Evolutionary conservation across 2,113 vertebrate genomes (phyloP), one percentile per base, ranked within the genome.

Genomic region (Symphodus melops): DNA sequence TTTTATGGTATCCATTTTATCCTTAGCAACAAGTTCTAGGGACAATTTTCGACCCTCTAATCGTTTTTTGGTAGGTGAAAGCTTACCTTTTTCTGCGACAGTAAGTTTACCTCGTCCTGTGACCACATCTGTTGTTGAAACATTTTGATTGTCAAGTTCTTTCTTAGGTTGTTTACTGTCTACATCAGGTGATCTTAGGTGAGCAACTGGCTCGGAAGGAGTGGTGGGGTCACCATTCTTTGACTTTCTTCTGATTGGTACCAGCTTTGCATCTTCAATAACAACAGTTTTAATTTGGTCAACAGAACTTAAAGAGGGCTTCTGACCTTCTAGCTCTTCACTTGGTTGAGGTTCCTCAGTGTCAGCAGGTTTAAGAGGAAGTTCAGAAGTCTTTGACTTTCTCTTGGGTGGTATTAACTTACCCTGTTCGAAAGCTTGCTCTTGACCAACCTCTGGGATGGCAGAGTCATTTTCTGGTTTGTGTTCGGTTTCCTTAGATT

Each of bases 301-400:
- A 49, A 0, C 49, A 6, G 58, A n/a, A 54, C 28, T 28, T 12
- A 57, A 41, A 37, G 52, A 21, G 16, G 23, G 36, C 20, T 6
- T 61, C 16, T 39, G 53, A 51, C 17, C 11, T 28, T 81, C 63
- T 61, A 19, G 9, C 2, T 78, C 52, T 39, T 60, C 51, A 12
- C 0, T 52, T 1, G 3, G 62, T 10, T 78, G 72, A 48, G 19
- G 52, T 36, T 4, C 8, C 19, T 52, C 56, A 23, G 23, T 41
- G 17, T 69, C 70, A 53, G 36, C 13, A 54, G 4, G 19, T 53
- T 76, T 46, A 21, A 44, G 52, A 39, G 25, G 28, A 39, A 36
- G 17, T 3, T 82, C 69, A 46, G 19, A 10, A 16, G 16, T 53
- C 65, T 85, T 87, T 54, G 86, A 75, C 53, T 62, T 88, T 74